A percentile compares a stretch with the other conserved stretches of the same genome.
These are phyloP conservation scores for Xestia sexstrigata DNA, from an alignment of 2,888 invertebrate species.

Conservation along the genomic window DNA sequence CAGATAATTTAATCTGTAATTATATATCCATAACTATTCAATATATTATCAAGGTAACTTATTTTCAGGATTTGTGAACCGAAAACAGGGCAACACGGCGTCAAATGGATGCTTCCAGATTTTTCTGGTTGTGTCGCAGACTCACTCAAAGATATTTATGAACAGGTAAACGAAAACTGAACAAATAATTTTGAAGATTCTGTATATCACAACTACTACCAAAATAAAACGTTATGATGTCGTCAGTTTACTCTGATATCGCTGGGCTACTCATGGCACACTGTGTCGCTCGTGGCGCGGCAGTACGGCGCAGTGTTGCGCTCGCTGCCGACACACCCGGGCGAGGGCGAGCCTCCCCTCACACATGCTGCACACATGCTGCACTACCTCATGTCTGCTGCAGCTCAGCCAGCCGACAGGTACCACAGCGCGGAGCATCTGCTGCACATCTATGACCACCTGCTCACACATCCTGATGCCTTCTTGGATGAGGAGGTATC, in stretches of 20 bases:
- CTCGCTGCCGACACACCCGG: conserved; percentile 90
- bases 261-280: conserved; percentile 92
- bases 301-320: conserved; percentile 90
- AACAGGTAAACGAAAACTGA: conserved; percentile 86
- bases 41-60: background rate
- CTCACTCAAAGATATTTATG: conserved; percentile 91
- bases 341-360: conserved; percentile 92
- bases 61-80: conserved; percentile 86
- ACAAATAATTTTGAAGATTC: fast-evolving
- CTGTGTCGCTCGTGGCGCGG: conserved; percentile 89
- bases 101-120: conserved; percentile 94
- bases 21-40: no score
- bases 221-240: background rate
- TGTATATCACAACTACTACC: background rate
- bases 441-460: conserved; percentile 88
- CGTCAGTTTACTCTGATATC: conserved; percentile 84
- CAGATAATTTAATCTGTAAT: background rate
- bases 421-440: conserved; percentile 92
- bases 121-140: conserved; percentile 94
- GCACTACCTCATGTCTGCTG: conserved; percentile 85
- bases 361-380: conserved; percentile 91
- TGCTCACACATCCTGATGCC: conserved; percentile 90
- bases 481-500: conserved; percentile 93
- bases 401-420: conserved; percentile 79
- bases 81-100: conserved; percentile 89